Conservation (phyloP, 2,113 vertebrate species). For the Hypocryptadius cinnamomeus region DNA sequence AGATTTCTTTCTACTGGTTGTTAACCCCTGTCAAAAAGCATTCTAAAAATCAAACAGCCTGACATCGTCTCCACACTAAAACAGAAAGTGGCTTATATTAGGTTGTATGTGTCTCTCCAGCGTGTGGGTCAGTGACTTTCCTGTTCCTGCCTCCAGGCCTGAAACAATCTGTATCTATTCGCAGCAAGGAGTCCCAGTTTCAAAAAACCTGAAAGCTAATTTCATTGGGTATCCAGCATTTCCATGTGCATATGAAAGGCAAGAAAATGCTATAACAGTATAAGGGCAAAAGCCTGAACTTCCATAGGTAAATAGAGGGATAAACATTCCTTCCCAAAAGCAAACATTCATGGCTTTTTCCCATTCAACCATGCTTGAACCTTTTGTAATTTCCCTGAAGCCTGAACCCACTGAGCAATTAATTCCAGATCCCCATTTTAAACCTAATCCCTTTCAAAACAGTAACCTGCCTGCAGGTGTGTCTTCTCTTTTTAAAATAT, state of each 20-base stretch:
- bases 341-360: constrained; percentile 74
- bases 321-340: constrained; percentile 74
- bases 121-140: neutral
- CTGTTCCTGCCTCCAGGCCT: neutral
- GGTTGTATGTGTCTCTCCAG: neutral
- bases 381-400: constrained; percentile 73
- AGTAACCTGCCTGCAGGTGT: constrained; percentile 76
- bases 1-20: neutral
- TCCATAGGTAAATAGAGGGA: constrained; percentile 57
- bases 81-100: neutral
- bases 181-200: neutral
- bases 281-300: neutral
- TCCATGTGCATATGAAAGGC: neutral
- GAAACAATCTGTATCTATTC: neutral
- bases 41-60: neutral
- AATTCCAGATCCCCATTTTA: constrained; percentile 75
- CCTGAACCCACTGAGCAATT: constrained; percentile 74
- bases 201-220: neutral
- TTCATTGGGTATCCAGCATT: neutral
- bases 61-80: neutral
- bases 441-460: constrained; percentile 71
- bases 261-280: neutral
- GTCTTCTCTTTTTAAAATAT: constrained; percentile 29
- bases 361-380: constrained; percentile 70
- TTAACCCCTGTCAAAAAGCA: neutral